These are phyloP conservation scores for Pyrrhosoma nymphula DNA, from an alignment of 2,888 invertebrate species.

Conservation along the genomic window DNA sequence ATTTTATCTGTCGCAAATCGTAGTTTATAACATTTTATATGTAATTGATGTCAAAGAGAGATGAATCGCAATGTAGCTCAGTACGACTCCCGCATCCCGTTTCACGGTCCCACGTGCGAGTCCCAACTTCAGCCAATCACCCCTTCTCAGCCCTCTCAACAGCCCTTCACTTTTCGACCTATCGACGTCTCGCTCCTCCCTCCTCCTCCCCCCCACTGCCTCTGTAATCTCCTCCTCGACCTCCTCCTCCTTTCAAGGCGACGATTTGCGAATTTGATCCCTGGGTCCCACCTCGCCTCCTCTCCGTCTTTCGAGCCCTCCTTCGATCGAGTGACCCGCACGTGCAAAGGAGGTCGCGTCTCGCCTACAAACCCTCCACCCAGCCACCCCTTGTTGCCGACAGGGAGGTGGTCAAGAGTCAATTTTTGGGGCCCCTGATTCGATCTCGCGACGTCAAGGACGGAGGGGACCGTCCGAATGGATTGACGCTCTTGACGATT, in stretches of 20 bases:
- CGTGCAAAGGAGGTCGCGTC: background rate
- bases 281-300: background rate
- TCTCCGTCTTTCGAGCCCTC: background rate
- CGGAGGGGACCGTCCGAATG: background rate
- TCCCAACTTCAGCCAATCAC: too few species aligned
- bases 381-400: background rate
- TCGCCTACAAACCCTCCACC: background rate
- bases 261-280: slow-evolving; percentile 14
- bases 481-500: background rate
- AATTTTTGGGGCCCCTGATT: background rate
- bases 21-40: too few species aligned
- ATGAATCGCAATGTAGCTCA: too few species aligned
- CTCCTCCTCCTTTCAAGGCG: background rate
- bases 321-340: background rate
- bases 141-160: too few species aligned
- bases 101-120: too few species aligned
- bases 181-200: background rate
- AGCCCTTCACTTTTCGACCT: too few species aligned
- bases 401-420: background rate
- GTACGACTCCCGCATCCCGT: too few species aligned
- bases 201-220: background rate
- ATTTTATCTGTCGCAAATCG: too few species aligned
- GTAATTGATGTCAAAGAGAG: too few species aligned
- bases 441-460: background rate
- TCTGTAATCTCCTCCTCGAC: background rate